phyloP scores from a whole-genome alignment of 1,140 invertebrate genomes.

The Trypoxylus dichotomus region DNA sequence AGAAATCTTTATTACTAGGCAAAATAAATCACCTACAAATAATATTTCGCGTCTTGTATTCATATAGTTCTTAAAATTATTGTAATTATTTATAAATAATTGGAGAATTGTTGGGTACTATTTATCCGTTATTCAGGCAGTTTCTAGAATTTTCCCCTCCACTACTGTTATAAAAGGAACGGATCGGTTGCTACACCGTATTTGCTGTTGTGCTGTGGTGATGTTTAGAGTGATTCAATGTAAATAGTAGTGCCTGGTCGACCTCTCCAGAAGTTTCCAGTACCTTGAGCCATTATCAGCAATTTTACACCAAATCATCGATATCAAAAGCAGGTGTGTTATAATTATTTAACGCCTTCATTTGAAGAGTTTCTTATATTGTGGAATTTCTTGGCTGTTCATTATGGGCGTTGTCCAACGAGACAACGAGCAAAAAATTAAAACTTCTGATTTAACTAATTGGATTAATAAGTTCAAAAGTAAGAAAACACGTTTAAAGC shows the following conservation, averaged over 20 bases:
- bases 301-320: not conserved
- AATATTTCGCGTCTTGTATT: not conserved
- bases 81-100: not conserved
- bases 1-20: not conserved
- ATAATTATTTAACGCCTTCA: conserved; percentile 13
- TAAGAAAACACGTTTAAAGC: conserved; percentile 53
- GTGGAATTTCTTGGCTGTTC: not conserved
- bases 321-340: conserved; percentile 27
- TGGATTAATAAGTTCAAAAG: conserved; percentile 56
- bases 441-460: conserved; percentile 48
- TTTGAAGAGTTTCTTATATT: conserved; percentile 9
- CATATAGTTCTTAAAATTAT: not conserved
- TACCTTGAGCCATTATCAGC: not conserved
- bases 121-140: not conserved
- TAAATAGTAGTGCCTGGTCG: not conserved
- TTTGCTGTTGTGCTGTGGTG: not conserved
- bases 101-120: not conserved
- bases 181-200: not conserved
- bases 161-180: not conserved
- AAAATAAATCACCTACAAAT: not conserved
- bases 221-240: not conserved
- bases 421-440: conserved; percentile 32
- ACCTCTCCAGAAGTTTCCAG: conserved; percentile 5
- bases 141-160: not conserved
- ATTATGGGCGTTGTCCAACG: conserved; percentile 42